Evolutionary conservation across 2,888 invertebrate species (phyloP).

Genomic region (Cantharis rustica): DNA sequence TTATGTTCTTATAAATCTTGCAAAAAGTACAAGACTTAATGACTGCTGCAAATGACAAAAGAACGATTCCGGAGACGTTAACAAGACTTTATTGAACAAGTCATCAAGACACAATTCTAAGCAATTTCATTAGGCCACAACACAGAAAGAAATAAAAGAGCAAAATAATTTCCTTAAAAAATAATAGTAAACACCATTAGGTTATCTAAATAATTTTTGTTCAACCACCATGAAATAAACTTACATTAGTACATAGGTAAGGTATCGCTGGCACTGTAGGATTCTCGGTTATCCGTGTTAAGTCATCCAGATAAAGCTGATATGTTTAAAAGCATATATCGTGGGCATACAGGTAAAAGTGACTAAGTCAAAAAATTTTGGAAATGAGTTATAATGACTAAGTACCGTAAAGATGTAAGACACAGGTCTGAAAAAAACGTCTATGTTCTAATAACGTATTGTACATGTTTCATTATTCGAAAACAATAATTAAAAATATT

Average conservation of each 20-base stretch:
- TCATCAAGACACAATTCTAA: conserved; percentile 10
- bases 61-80: neutral
- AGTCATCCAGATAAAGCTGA: neutral
- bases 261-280: neutral
- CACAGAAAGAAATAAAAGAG: neutral
- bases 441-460: too few species aligned
- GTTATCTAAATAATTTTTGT: conserved; percentile 1
- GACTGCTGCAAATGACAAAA: conserved; percentile 9
- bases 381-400: too few species aligned
- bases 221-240: neutral
- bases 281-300: neutral
- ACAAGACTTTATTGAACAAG: conserved; percentile 13
- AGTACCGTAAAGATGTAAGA: too few species aligned
- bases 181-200: conserved; percentile 7
- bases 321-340: neutral
- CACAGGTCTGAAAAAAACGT: too few species aligned
- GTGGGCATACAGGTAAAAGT: too few species aligned
- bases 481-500: too few species aligned
- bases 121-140: conserved; percentile 11
- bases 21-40: conserved; percentile 8
- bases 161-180: neutral
- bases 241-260: neutral
- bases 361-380: too few species aligned
- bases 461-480: too few species aligned
- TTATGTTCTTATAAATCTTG: neutral